phyloP scores from a whole-genome alignment of 2,888 invertebrate genomes.

The Rhodophaea formosa region DNA sequence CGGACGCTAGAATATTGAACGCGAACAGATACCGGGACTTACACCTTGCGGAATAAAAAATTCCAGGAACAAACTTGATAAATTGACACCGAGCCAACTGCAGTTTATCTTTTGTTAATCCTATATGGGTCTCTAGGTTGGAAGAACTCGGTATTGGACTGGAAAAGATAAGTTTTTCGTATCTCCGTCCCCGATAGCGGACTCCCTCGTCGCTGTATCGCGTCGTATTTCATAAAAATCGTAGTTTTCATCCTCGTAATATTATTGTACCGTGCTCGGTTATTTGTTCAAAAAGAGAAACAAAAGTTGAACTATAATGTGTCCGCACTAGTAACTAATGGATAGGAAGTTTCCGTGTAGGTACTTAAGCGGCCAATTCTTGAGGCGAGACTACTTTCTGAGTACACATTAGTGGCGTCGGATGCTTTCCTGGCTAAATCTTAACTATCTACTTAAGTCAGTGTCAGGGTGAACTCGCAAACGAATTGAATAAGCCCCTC shows the following conservation, averaged over 20 bases:
- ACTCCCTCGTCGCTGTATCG: constrained; percentile 1
- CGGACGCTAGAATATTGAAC: constrained; percentile 45
- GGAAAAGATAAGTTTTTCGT: constrained; percentile 29
- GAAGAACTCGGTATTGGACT: constrained; percentile 27
- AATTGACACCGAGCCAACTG: constrained; percentile 16
- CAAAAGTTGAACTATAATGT: constrained; percentile 74
- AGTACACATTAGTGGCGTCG: constrained; percentile 71
- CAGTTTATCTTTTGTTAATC: constrained; percentile 18
- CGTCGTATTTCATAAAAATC: constrained; percentile 14
- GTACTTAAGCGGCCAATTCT: constrained; percentile 74
- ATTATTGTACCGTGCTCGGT: constrained; percentile 16
- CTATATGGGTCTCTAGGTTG: constrained; percentile 18
- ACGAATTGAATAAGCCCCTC: constrained; percentile 70
- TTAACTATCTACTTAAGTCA: constrained; percentile 76
- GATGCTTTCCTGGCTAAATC: constrained; percentile 67
- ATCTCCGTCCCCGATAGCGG: constrained; percentile 7
- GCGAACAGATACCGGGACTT: constrained; percentile 22
- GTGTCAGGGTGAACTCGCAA: constrained; percentile 62
- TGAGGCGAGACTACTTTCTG: constrained; percentile 70
- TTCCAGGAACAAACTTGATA: constrained; percentile 13
- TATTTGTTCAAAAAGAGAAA: constrained; percentile 45
- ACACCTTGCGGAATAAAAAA: constrained; percentile 3
- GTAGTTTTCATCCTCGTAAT: constrained; percentile 13
- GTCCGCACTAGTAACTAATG: constrained; percentile 74
- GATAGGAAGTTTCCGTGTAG: constrained; percentile 68